Evolutionary conservation across 2,888 invertebrate genomes (phyloP).

Genomic region (Celastrina argiolus): DNA sequence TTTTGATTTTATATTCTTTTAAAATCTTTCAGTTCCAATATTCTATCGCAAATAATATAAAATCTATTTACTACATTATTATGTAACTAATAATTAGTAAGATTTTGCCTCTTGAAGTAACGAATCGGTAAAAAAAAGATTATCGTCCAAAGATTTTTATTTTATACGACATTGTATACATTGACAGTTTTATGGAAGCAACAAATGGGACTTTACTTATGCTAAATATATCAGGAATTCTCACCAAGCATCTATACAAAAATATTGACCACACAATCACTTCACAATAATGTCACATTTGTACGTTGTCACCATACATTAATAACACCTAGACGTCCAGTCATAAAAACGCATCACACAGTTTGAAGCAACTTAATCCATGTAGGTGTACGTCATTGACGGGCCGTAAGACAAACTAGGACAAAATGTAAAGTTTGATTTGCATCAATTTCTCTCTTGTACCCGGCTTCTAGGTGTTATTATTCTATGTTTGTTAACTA

Average conservation of each 20-base stretch:
- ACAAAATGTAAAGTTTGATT: no score
- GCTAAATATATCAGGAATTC: conserved; percentile 33
- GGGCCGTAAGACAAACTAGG: no score
- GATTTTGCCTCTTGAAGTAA: no score
- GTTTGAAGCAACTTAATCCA: no score
- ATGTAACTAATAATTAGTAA: no score
- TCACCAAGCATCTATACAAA: conserved; percentile 37
- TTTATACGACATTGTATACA: conserved; percentile 58
- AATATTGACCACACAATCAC: conserved; percentile 33
- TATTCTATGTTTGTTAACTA: no score
- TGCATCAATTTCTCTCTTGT: no score
- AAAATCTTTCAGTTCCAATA: neutral
- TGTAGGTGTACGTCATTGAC: no score
- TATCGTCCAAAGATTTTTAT: conserved; percentile 59
- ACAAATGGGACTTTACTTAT: conserved; percentile 55
- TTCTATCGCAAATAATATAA: neutral
- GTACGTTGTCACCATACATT: conserved; percentile 4
- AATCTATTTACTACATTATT: no score
- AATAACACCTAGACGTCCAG: neutral
- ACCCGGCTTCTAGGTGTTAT: no score
- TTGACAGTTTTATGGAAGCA: conserved; percentile 71
- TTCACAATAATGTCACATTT: conserved; percentile 7
- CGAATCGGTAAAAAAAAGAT: conserved; percentile 30
- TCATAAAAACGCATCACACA: no score
- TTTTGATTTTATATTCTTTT: neutral